Evolutionary conservation across 1,140 invertebrate genomes (phyloP), one percentile per base, ranked within the genome.

Genomic region (Drosophila mojavensis): DNA sequence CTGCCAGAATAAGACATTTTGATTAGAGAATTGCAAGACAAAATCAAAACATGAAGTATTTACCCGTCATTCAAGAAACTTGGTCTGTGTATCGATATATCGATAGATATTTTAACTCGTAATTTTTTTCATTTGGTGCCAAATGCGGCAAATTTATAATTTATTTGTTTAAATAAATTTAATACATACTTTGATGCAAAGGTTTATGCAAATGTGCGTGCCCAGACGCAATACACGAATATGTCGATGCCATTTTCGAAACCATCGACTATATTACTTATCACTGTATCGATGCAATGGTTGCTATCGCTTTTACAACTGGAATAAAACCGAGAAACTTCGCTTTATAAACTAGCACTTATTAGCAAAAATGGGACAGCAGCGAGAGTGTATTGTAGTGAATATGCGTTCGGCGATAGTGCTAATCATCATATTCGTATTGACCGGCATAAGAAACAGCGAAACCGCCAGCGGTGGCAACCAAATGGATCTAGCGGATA

Each of bases 341-440:
- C 30, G 17, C 6, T 30, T 6, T 7, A 20, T 4, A 62, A 10
- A 24, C 15, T 43, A 30, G 50, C 4, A 55, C 0, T 5, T 4
- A 33, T 17, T 20, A 11, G 5, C 24, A 47, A 61, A 60, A 15
- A 86, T 89, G 79, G 17, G 24, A 53, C 63, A 70, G 10, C 77
- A 85, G 28, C 78, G 78, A 0, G 83, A 88, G 72, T 93, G 93
- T 79, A 86, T 92, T 39, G 92, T 93, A 26, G 92, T 94, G 62
- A 93, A 93, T 77, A 91, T 92, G 78, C 90, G 92, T 30, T 91
- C 91, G n/a, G 93, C 91, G 26, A 68, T 90, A 53, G 91, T 92
- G n/a, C 76, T 93, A 9, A 77, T 93, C 24, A 59, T 93, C 30
- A 88, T 92, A 15, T 85, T 94, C 45, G 76, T 94, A 30, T 70